These are phyloP conservation scores for Therioaphis trifolii DNA, from an alignment of 2,888 invertebrate species.

Conservation along the genomic window DNA sequence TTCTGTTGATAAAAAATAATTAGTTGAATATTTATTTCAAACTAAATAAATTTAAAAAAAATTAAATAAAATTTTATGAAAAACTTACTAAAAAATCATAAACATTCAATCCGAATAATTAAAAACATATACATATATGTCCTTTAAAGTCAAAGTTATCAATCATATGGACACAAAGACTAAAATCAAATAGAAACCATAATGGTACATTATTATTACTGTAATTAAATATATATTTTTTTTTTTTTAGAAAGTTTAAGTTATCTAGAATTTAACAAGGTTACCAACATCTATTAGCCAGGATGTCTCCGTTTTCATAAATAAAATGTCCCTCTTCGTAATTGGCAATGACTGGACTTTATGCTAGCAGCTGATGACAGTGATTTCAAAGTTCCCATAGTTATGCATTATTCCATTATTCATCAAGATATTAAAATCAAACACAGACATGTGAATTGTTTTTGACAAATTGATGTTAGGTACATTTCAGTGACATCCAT, in stretches of 20 bases:
- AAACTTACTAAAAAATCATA: slow-evolving; percentile 74
- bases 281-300: slow-evolving; percentile 99
- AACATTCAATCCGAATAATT: slow-evolving; percentile 96
- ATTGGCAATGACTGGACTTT: slow-evolving; percentile 94
- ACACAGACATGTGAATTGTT: slow-evolving; percentile 61
- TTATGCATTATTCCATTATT: slow-evolving; percentile 47
- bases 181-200: slow-evolving; percentile 69
- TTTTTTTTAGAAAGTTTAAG: slow-evolving; percentile 56
- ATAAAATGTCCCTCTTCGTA: slow-evolving; percentile 99
- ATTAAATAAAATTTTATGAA: background rate
- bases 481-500: slow-evolving; percentile 59
- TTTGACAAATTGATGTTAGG: slow-evolving; percentile 53
- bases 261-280: slow-evolving; percentile 59
- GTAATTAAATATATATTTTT: slow-evolving; percentile 57
- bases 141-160: slow-evolving; percentile 99
- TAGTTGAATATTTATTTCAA: background rate
- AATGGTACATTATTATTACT: slow-evolving; percentile 54
- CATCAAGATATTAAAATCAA: slow-evolving; percentile 60
- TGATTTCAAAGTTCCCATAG: slow-evolving; percentile 49
- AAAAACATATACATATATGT: slow-evolving; percentile 97
- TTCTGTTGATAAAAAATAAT: slow-evolving; percentile 76
- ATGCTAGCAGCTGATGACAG: slow-evolving; percentile 77
- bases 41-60: slow-evolving; percentile 20
- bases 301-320: slow-evolving; percentile 98
- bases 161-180: slow-evolving; percentile 95